Conservation (phyloP, 2,113 vertebrate genomes). For the Stigmatopora argus region DNA sequence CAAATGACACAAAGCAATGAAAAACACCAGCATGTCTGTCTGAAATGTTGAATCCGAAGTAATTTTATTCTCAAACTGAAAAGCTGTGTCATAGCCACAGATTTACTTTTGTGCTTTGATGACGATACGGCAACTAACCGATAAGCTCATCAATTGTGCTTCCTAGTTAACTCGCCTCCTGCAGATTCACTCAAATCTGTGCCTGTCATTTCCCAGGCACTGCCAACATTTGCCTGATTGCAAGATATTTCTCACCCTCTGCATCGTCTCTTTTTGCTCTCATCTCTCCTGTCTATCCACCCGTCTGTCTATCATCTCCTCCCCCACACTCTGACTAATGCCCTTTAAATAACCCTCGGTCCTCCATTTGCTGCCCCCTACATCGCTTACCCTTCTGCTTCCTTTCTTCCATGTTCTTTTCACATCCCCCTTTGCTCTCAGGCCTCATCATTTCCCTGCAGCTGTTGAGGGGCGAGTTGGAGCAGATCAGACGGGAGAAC, state of each 20-base stretch:
- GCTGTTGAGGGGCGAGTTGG: constrained; percentile 91
- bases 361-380: constrained; percentile 23
- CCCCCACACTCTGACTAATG: constrained; percentile 63
- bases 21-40: too few relatives aligned
- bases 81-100: not conserved
- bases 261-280: constrained; percentile 25
- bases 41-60: too few relatives aligned
- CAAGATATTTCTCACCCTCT: constrained; percentile 20
- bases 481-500: constrained; percentile 89
- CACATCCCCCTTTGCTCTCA: constrained; percentile 50
- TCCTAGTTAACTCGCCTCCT: constrained; percentile 13
- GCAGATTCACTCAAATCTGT: constrained; percentile 36
- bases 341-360: constrained; percentile 51
- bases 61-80: not conserved
- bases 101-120: constrained; percentile 9
- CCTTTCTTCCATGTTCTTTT: constrained; percentile 16
- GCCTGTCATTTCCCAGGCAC: constrained; percentile 22
- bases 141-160: constrained; percentile 3
- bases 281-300: constrained; percentile 47
- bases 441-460: constrained; percentile 94
- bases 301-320: constrained; percentile 51
- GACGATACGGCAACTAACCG: constrained; percentile 1
- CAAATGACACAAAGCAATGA: too few relatives aligned
- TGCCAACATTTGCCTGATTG: constrained; percentile 25
- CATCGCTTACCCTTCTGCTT: constrained; percentile 17